phyloP scores from a whole-genome alignment of 2,113 vertebrate genomes.

The Fulica atra region DNA sequence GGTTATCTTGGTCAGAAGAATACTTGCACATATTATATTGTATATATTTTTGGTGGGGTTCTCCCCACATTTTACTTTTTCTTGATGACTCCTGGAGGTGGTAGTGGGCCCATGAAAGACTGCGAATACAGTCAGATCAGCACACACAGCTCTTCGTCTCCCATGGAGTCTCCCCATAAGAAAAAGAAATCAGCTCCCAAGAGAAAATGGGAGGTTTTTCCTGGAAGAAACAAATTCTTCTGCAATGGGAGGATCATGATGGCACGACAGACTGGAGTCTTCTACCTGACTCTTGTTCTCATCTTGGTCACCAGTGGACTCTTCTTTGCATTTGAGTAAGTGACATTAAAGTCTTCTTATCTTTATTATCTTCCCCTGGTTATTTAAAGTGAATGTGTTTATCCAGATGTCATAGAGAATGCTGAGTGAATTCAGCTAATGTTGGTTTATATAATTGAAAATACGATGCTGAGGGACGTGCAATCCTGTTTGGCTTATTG shows the following conservation, averaged over 20 bases:
- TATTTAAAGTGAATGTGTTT: background rate
- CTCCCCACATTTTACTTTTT: conserved; percentile 66
- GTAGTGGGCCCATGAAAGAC: conserved; percentile 95
- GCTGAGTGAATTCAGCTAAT: background rate
- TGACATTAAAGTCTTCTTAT: conserved; percentile 27
- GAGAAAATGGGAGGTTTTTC: conserved; percentile 97
- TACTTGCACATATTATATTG: conserved; percentile 14
- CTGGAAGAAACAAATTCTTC: conserved; percentile 96
- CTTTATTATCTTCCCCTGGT: background rate
- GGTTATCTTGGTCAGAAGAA: conserved; percentile 32
- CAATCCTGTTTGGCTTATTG: background rate
- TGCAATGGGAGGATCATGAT: conserved; percentile 98
- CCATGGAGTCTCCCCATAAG: conserved; percentile 95
- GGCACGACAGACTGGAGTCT: conserved; percentile 97
- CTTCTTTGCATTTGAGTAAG: conserved; percentile 99
- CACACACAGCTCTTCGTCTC: conserved; percentile 91
- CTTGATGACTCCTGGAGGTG: conserved; percentile 91
- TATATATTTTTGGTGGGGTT: conserved; percentile 67
- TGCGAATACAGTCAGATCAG: conserved; percentile 98
- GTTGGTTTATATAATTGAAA: background rate
- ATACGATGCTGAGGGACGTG: background rate
- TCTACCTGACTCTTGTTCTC: conserved; percentile 95
- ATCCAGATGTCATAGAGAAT: background rate
- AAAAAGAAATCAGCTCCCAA: conserved; percentile 84
- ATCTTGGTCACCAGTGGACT: conserved; percentile 97